Evolutionary conservation across 2,797 vertebrate genomes (phyloP).

Genomic region (Notolepis coatsorum): DNA sequence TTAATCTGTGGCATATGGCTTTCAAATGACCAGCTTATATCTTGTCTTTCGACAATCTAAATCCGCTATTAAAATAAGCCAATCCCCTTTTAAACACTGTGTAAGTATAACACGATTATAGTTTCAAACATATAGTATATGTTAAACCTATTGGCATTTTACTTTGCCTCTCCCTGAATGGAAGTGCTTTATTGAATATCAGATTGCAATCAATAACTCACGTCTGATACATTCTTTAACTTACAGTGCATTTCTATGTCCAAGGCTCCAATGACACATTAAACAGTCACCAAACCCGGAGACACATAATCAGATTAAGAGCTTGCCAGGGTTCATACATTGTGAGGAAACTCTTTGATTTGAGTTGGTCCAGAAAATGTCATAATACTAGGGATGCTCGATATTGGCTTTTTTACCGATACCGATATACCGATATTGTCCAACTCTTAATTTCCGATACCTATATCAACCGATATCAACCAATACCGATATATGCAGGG

Average conservation of each 20-base stretch:
- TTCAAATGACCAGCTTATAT: constrained; percentile 78
- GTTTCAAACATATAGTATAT: constrained; percentile 55
- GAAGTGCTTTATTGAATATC: constrained; percentile 40
- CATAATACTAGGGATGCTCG: too few species aligned
- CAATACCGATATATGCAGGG: too few species aligned
- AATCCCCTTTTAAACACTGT: constrained; percentile 78
- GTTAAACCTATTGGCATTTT: constrained; percentile 36
- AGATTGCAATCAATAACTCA: constrained; percentile 34
- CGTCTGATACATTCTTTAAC: constrained; percentile 9
- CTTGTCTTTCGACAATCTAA: constrained; percentile 79
- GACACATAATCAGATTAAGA: constrained; percentile 72
- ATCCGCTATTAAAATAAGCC: constrained; percentile 79
- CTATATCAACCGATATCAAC: too few species aligned
- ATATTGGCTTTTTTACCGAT: too few species aligned
- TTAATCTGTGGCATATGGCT: constrained; percentile 84
- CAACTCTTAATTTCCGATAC: too few species aligned
- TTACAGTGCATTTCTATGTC: neutral
- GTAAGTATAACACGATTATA: constrained; percentile 78
- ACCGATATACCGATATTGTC: too few species aligned
- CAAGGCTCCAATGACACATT: constrained; percentile 5
- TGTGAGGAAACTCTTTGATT: constrained; percentile 61
- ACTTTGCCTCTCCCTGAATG: constrained; percentile 11
- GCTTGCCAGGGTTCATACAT: constrained; percentile 45
- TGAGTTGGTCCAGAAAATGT: constrained; percentile 46
- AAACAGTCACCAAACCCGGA: constrained; percentile 35